Base-by-base conservation (phyloP, 2,888 invertebrate species). In the Scaptodrosophila latifasciaeformis region DNA sequence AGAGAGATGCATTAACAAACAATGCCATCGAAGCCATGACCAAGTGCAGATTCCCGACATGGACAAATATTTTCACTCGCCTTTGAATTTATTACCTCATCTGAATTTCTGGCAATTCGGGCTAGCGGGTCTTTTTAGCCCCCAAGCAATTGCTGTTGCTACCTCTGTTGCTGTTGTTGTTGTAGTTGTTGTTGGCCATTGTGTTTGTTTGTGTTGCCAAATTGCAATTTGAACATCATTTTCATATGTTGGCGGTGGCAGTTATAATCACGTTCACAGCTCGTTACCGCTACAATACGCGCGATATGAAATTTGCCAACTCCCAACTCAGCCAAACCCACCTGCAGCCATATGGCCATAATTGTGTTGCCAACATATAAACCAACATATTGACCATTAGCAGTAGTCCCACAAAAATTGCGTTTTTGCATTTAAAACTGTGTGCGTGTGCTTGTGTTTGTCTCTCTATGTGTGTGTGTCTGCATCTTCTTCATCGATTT, bases 401-500 rank as follows among this genome's bases (percentile, higher is more conserved):
- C 54, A 65, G 31, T 19, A 35, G 19, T 0, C 9, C 29, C 19
- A 31, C 27, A 35, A 19, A 35, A 13, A 44, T 62, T 52, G 62
- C 52, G 54, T 66, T 67, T 76, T 81, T 81, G 74, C 74, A 77
- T 72, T 65, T 79, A 3, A 7, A 24, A 7, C 24, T 5, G 4
- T 3, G 24, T 24, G 3, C 24, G 24, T 24, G 4, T 24, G 24
- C 4, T 3, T 78, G 79, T 79, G 76, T n/a, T n/a, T n/a, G n/a
- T n/a, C n/a, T n/a, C 24, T 5, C 24, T 3, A 7, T 24, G 3
- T 7, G 24, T 24, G 4, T 24, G 24, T 3, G 24, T 78, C 77
- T 79, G 76, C 76, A 76, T 76, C 76, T 76, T 76, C 76, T 76
- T 81, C 76, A 76, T 76, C 76, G 76, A 76, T 76, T 76, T 76